Evolutionary conservation across 2,888 invertebrate genomes (phyloP), one percentile per base, ranked within the genome.

Genomic region (Synanthedon andrenaeformis): DNA sequence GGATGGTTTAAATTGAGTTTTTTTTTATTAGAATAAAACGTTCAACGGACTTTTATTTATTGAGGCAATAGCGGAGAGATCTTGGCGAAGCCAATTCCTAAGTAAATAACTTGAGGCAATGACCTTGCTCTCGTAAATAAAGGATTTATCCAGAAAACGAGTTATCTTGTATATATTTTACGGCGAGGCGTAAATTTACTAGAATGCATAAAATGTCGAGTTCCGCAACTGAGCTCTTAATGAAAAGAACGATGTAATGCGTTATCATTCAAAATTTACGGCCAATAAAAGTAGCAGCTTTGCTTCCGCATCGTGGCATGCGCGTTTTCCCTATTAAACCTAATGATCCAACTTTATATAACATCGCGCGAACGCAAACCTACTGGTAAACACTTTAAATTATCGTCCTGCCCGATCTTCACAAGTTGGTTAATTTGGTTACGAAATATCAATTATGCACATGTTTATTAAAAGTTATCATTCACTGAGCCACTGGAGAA

Each of bases 251-350:
- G 60, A 63, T 56, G 61, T 64, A 67, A 65, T 63, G 61, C 63
- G 66, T 64, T 66, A 68, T 70, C 67, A 66, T 66, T 61, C 59
- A 57, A 56, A 59, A 67, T 68, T 71, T 71, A 69, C 61, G 63
- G 63, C 58, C 63, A 62, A 66, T 66, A 67, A 66, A 49, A 19
- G 49, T 19, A 14, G 45, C 45, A 45, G 45, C n/a, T 45, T 5
- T 35, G 35, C 45, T 45, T 45, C 45, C 45, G 45, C 45, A 14
- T 45, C 35, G 35, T n/a, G 8, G 45, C 3, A 45, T 14, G n/a
- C 14, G 45, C 45, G 45, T 45, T 45, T 45, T 45, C 14, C 45
- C 13, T 45, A 45, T 45, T 12, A 45, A 45, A 45, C 45, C 45
- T 45, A 45, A 45, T 45, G 35, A 45, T 14, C 45, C 13, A 35